Base-by-base conservation (phyloP, 2,888 invertebrate genomes). In the Aethes cnicana region DNA sequence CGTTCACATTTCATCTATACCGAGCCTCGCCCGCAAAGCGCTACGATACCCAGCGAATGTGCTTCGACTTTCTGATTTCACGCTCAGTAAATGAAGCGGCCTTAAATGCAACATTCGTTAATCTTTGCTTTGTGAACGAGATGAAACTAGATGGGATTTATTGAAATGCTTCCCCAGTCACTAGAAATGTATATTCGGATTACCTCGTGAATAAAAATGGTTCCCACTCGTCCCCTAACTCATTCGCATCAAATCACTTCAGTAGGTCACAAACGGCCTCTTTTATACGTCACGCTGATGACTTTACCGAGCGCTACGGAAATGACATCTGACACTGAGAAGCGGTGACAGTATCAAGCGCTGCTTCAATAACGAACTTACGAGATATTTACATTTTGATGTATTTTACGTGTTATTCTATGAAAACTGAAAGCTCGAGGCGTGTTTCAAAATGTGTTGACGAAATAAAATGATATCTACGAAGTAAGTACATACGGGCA, bases 1-100 rank as follows among this genome's bases (percentile, higher is more conserved):
- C 69, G 57, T 66, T 69, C 73, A 65, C 68, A 69, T 75, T 73
- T 63, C 69, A 66, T 69, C 64, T 57, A 59, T 61, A 55, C 60
- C 44, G 44, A 28, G 39, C 49, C 48, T 52, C 39, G 53, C 53
- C 58, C 53, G 54, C 57, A 52, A 53, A 46, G 43, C 47, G 59
- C 47, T 49, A 32, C 23, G 18, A 44, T 48, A 53, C 42, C 48
- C 30, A 25, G 18, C 32, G 32, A 53, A 55, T 26, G 43, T 35
- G 20, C 20, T 28, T 20, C 9, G 12, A 8, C 7, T 26, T 21
- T 21, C 18, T 4, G 12, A 25, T n/a, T 36, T 12, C 14, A 46
- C 8, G 8, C 4, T 35, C 7, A n/a, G n/a, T n/a, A n/a, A n/a
- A n/a, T n/a, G n/a, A n/a, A n/a, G n/a, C n/a, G n/a, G n/a, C n/a